Evolutionary conservation across 2,797 vertebrate genomes (phyloP).

Genomic region (Eurystomus glaucurus): DNA sequence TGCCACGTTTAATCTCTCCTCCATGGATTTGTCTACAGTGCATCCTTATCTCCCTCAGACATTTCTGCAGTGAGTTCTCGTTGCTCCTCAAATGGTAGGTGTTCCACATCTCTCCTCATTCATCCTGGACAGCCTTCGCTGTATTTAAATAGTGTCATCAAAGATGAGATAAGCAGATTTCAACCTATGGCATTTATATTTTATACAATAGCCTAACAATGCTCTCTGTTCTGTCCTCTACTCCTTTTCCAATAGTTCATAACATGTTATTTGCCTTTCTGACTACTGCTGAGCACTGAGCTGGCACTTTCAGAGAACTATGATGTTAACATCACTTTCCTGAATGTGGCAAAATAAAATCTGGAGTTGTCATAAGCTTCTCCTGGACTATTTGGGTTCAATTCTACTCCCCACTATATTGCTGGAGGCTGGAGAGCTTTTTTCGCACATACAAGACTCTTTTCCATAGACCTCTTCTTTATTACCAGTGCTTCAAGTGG

Average conservation of each 20-base stretch:
- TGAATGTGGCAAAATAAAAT: not conserved
- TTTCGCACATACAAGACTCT: not conserved
- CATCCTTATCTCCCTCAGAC: not conserved
- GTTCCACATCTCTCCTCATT: not conserved
- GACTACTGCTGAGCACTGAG: not conserved
- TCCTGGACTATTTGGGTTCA: not conserved
- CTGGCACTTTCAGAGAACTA: not conserved
- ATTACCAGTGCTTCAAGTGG: not conserved
- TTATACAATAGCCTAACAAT: not conserved
- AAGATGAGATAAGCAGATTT: not conserved
- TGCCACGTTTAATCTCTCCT: not conserved
- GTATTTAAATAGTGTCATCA: not conserved
- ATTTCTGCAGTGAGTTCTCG: not conserved
- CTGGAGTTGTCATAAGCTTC: not conserved
- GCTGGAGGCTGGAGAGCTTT: not conserved
- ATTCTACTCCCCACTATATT: not conserved
- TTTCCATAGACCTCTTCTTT: not conserved
- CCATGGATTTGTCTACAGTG: rapidly evolving
- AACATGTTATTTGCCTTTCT: not conserved
- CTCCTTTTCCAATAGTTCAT: not conserved
- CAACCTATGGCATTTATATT: not conserved
- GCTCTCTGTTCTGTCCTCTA: not conserved
- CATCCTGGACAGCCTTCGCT: not conserved
- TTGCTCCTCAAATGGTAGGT: rapidly evolving
- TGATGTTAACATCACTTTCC: not conserved